phyloP scores from a whole-genome alignment of 2,797 vertebrate genomes.

The Betta splendens region DNA sequence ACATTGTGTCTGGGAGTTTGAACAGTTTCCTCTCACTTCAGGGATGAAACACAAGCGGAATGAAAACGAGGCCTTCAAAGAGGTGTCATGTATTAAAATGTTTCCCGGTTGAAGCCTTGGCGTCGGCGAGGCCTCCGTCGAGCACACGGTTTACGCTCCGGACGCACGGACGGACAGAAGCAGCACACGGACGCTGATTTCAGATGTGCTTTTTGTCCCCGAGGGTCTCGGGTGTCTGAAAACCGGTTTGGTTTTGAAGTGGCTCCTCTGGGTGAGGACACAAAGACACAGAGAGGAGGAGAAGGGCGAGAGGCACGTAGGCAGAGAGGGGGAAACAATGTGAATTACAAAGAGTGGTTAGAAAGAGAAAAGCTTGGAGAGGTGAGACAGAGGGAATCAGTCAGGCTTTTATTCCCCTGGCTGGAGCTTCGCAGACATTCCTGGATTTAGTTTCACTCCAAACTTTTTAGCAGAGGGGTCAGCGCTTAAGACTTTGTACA shows the following conservation, averaged over 20 bases:
- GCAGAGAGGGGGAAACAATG: conserved; percentile 25
- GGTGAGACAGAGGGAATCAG: conserved; percentile 50
- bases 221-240: conserved; percentile 45
- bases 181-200: conserved; percentile 12
- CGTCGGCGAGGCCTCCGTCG: neutral
- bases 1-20: too few relatives aligned
- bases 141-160: conserved; percentile 9
- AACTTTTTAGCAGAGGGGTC: conserved; percentile 67
- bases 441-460: conserved; percentile 65
- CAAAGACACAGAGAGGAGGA: conserved; percentile 29
- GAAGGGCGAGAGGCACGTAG: conserved; percentile 8
- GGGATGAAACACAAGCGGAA: neutral
- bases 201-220: conserved; percentile 11
- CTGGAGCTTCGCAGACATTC: conserved; percentile 63
- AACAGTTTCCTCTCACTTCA: neutral
- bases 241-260: conserved; percentile 56
- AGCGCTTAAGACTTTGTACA: conserved; percentile 49
- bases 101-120: neutral
- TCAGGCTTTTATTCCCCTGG: conserved; percentile 58
- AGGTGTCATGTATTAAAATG: neutral
- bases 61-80: neutral
- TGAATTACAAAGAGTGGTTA: conserved; percentile 53
- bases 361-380: conserved; percentile 54
- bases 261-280: conserved; percentile 33
- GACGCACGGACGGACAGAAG: neutral